Evolutionary conservation across 2,888 invertebrate genomes (phyloP).

Genomic region (Dugesia japonica): DNA sequence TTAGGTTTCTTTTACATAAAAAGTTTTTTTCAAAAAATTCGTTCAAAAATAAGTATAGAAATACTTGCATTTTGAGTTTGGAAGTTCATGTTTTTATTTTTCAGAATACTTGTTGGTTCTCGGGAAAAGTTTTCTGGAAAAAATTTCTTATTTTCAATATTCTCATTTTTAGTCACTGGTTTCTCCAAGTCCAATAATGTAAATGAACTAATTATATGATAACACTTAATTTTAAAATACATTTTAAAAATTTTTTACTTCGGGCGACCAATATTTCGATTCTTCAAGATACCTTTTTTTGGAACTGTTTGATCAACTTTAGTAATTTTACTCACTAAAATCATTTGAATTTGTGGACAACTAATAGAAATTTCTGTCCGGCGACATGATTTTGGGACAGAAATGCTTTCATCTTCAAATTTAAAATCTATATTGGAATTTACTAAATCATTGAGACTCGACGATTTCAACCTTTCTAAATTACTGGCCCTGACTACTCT

Average conservation of each 20-base stretch:
- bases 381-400: not conserved
- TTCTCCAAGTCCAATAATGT: not conserved
- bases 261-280: not conserved
- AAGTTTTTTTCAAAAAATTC: too few species aligned
- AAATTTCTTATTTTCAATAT: not conserved
- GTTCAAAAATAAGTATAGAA: too few species aligned
- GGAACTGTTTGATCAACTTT: not conserved
- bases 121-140: not conserved
- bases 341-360: constrained; percentile 1
- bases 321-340: not conserved
- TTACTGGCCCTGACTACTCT: not conserved
- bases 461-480: not conserved
- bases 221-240: not conserved
- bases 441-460: not conserved
- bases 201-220: not conserved
- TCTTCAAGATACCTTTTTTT: not conserved
- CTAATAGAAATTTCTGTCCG: not conserved
- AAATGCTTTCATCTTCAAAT: not conserved
- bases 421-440: not conserved
- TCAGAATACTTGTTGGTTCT: not conserved
- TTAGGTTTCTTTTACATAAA: too few species aligned
- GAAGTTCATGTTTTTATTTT: not conserved
- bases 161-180: not conserved
- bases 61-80: not conserved
- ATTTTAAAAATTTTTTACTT: not conserved